Evolutionary conservation across 2,113 vertebrate genomes (phyloP), one percentile per base, ranked within the genome.

Genomic region (Neomonachus schauinslandi): DNA sequence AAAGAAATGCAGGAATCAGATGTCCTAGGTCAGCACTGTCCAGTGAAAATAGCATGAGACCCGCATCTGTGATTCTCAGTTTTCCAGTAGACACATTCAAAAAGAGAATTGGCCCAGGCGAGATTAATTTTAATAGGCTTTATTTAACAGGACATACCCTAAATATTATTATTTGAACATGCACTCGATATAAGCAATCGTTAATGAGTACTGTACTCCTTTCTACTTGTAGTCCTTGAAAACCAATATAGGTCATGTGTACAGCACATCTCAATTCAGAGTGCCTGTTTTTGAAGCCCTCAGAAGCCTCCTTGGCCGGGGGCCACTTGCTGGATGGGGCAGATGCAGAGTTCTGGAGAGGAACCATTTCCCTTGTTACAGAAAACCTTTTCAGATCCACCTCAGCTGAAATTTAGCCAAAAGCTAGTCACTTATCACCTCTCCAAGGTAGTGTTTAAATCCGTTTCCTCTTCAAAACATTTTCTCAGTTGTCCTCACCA

Each of bases 311-410:
- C 13, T 15, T 13, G 16, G n/a, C n/a, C 13, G 1, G 1, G 9
- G n/a, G 31, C 26, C 9, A 21, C 49, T 22, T 46, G 4, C 2
- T 2, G 1, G 10, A 46, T 31, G 61, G 51, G 36, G 10, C 18
- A 13, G 18, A 51, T 14, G 39, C 24, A 2, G 22, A 55, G 19
- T 16, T 42, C 51, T 19, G 10, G 6, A 51, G 39, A 33, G 19
- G 42, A 14, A 14, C 0, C 10, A 1, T 57, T 1, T 39, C 26
- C 15, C 22, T 12, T 3, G 33, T 33, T 22, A 0, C 4, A 39
- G 59, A 22, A 67, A 22, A 42, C 3, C 3, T 11, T 24, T 67
- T 31, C 3, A 26, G 28, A 10, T 65, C n/a, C 42, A 51, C 76
- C 28, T 28, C 84, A 22, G 3, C 71, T 59, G 63, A 69, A 80